Evolutionary conservation across 2,113 vertebrate species (phyloP), one percentile per base, ranked within the genome.

Genomic region (Atractosteus spatula): DNA sequence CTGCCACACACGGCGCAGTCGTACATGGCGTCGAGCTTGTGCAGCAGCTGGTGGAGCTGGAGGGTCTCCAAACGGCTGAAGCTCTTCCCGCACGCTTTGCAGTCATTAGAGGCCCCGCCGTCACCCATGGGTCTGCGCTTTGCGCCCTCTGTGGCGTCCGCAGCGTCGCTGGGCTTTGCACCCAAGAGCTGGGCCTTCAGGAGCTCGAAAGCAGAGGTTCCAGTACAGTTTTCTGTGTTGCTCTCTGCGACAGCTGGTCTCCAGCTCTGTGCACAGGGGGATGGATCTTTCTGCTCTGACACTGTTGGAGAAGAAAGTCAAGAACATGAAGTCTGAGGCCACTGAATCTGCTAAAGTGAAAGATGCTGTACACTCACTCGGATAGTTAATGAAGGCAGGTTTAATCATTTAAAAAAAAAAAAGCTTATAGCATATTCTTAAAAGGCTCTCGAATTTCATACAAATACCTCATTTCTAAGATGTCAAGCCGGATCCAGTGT

Each of bases 11-110:
- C 66, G 1, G 66, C 16, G 47, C 66, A 68, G 45, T 16, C 17
- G 8, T 47, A 29, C 66, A 68, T 47, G 16, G 8, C n/a, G 14
- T 68, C 66, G 44, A 68, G 3, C n/a, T 17, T 16, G 66, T 68
- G 66, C 12, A 68, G 14, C 44, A 68, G 66, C 66, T 68, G 66
- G 66, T 68, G 66, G 5, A 68, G 44, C 16, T 3, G 44, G 14
- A 68, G 45, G n/a, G 66, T 68, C 44, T 68, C 66, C n/a, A 5
- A n/a, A 5, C n/a, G 66, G 11, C 66, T 29, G 45, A 68, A 68
- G 44, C 45, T 68, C 66, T 17, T 45, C 45, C 66, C 66, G 13
- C 66, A 68, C 66, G 17, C 41, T 17, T 54, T 47, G 47, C 66
- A 68, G 45, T 54, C 47, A 3, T 47, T 47, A 12, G 45, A 47